Evolutionary conservation across 2,888 invertebrate genomes (phyloP).

Genomic region (Silvanus unidentatus): DNA sequence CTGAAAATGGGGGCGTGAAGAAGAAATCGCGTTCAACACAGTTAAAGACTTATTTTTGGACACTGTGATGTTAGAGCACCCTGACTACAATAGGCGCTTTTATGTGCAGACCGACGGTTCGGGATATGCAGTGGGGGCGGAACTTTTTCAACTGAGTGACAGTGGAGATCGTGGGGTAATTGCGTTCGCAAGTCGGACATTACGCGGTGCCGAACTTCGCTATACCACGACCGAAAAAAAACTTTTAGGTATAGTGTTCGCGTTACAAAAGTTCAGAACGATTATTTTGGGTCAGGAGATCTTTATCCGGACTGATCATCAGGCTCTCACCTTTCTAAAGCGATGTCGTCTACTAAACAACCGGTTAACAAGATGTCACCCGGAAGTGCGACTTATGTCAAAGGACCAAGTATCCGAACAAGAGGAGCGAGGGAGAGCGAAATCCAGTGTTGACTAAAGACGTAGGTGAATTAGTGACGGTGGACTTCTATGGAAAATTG

Average conservation of each 20-base stretch:
- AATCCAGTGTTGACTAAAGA: too few species aligned
- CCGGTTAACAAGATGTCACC: too few species aligned
- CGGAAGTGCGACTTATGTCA: conserved; percentile 17
- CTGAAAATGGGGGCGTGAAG: too few species aligned
- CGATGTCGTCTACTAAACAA: too few species aligned
- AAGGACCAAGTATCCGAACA: conserved; percentile 14
- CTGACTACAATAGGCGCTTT: conserved; percentile 4
- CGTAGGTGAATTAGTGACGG: too few species aligned
- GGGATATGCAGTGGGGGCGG: conserved; percentile 6
- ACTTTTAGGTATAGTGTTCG: conserved; percentile 13
- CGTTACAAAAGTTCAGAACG: conserved; percentile 10
- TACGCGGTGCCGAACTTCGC: conserved; percentile 11
- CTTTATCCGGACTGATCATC: too few species aligned
- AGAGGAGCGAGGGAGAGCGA: too few species aligned
- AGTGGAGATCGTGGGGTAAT: conserved; percentile 11
- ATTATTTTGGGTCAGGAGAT: conserved; percentile 8
- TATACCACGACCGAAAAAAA: conserved; percentile 20
- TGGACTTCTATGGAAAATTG: too few species aligned
- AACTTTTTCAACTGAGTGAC: conserved; percentile 8
- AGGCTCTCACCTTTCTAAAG: too few species aligned
- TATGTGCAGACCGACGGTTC: conserved; percentile 11
- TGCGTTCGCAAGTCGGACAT: conserved; percentile 12
- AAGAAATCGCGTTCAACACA: too few species aligned
- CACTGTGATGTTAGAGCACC: conserved; percentile 9
- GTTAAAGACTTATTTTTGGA: conserved; percentile 2